Percentiles rank a stretch among this genome's conserved stretches.
Evolutionary conservation across 1,140 invertebrate species (phyloP).

Genomic region (Metopolophium dirhodum): DNA sequence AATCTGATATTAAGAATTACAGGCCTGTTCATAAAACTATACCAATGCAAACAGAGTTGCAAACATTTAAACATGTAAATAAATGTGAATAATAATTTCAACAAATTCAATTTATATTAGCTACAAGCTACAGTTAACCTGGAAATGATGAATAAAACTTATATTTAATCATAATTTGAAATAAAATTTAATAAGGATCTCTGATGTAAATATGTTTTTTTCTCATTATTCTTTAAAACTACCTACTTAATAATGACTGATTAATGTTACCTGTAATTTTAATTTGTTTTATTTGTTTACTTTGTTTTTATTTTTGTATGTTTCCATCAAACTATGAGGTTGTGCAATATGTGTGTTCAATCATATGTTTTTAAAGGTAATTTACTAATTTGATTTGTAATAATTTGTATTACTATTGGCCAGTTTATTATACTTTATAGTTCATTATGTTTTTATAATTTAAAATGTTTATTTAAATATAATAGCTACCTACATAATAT

Average conservation of each 20-base stretch:
- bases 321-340: not conserved
- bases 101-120: not conserved
- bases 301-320: conserved; percentile 10
- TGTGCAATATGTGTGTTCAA: conserved; percentile 18
- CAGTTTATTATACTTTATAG: not conserved
- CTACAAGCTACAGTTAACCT: not conserved
- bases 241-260: conserved; percentile 33
- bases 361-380: not conserved
- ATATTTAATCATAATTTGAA: not conserved
- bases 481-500: not conserved
- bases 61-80: not conserved
- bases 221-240: not conserved
- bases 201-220: not conserved
- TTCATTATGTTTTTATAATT: not conserved
- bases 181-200: not conserved
- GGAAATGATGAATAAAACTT: not conserved
- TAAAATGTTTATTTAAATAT: not conserved
- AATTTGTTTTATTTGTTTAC: not conserved
- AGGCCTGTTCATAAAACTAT: not conserved
- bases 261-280: conserved; percentile 49
- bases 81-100: not conserved
- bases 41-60: not conserved
- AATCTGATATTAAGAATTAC: not conserved
- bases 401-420: not conserved
- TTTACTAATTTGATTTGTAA: not conserved